phyloP scores from a whole-genome alignment of 1,140 invertebrate genomes.

The Drosophila prosaltans region DNA sequence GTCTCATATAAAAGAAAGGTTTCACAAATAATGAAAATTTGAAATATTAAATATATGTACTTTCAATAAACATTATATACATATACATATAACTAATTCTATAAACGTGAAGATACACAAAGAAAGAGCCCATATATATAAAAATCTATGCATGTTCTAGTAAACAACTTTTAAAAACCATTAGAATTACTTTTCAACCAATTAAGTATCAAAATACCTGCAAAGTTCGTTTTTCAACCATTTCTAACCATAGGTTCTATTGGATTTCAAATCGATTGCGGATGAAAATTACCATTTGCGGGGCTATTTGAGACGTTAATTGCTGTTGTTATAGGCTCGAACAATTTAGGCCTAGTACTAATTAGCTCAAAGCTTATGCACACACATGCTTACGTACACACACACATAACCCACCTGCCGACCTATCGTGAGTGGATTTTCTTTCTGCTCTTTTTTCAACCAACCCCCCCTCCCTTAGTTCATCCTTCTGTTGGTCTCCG shows the following conservation, averaged over 20 bases:
- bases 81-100: too few relatives aligned
- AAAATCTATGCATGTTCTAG: too few relatives aligned
- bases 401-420: constrained; percentile 21
- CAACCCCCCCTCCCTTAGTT: not conserved
- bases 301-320: not conserved
- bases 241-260: not conserved
- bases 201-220: too few relatives aligned
- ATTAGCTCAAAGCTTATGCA: constrained; percentile 27
- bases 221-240: not conserved
- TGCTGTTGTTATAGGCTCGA: not conserved
- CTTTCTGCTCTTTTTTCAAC: too few relatives aligned
- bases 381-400: not conserved
- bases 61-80: too few relatives aligned
- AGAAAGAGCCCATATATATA: too few relatives aligned
- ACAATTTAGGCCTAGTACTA: constrained; percentile 18
- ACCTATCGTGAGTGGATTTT: not conserved
- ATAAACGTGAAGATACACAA: too few relatives aligned
- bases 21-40: too few relatives aligned
- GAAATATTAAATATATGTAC: too few relatives aligned
- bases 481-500: not conserved
- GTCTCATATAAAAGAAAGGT: too few relatives aligned
- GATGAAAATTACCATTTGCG: not conserved
- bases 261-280: not conserved
- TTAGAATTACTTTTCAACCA: too few relatives aligned
- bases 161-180: too few relatives aligned